Evolutionary conservation across 2,113 vertebrate species (phyloP).

Genomic region (Athene cunicularia): DNA sequence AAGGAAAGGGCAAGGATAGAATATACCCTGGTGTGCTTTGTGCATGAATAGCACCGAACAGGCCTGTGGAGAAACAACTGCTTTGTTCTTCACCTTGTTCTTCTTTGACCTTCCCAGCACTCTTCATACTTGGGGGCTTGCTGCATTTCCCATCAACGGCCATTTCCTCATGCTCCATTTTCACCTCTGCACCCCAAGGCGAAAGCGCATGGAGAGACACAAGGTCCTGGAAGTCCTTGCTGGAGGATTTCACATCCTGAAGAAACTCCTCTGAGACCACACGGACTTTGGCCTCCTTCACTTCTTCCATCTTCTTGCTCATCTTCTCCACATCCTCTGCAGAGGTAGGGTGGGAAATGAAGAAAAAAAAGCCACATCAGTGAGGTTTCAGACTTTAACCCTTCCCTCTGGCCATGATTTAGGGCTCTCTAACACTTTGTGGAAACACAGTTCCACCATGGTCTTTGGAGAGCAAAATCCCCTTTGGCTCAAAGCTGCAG

Average conservation of each 20-base stretch:
- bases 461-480: background rate
- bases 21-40: background rate
- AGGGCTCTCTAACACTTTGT: background rate
- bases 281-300: constrained; percentile 84
- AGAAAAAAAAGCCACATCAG: background rate
- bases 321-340: constrained; percentile 97
- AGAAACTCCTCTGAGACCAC: constrained; percentile 93
- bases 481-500: background rate
- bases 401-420: background rate
- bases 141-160: constrained; percentile 79
- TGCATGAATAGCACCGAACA: background rate
- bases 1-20: background rate
- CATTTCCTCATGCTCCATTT: constrained; percentile 75
- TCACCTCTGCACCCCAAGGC: constrained; percentile 91
- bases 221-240: constrained; percentile 87
- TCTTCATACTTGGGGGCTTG: constrained; percentile 79
- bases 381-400: background rate
- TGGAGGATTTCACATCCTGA: constrained; percentile 81
- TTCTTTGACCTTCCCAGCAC: constrained; percentile 84
- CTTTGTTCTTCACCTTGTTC: constrained; percentile 84
- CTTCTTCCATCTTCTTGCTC: constrained; percentile 97
- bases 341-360: background rate
- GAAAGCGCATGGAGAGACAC: constrained; percentile 86
- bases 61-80: background rate
- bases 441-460: background rate